Evolutionary conservation across 1,140 invertebrate genomes (phyloP).

Genomic region (Lucilia sericata): DNA sequence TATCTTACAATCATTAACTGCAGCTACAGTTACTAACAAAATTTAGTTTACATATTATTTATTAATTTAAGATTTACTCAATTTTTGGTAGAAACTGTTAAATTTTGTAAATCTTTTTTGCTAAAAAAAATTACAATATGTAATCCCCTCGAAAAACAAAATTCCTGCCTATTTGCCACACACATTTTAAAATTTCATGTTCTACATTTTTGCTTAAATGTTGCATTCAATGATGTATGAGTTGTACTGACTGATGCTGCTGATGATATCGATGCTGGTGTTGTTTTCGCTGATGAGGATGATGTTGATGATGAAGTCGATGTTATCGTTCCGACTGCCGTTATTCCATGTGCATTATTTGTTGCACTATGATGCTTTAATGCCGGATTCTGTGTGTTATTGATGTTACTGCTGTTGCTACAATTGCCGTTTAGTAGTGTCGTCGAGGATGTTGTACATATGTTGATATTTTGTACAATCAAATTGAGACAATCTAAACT

Average conservation of each 20-base stretch:
- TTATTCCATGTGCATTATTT: background rate
- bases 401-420: conserved; percentile 15
- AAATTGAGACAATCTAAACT: conserved; percentile 75
- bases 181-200: conserved; percentile 52
- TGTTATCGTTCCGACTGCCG: background rate
- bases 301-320: too few species aligned
- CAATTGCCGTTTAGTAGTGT: conserved; percentile 6
- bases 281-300: background rate
- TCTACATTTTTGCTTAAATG: conserved; percentile 64
- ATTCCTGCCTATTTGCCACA: background rate
- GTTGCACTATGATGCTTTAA: background rate
- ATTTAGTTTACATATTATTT: background rate
- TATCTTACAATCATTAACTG: background rate
- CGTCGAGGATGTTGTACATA: conserved; percentile 53
- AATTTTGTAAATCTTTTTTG: background rate
- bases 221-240: conserved; percentile 55
- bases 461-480: conserved; percentile 76
- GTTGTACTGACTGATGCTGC: conserved; percentile 37
- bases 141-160: background rate
- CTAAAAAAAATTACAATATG: background rate
- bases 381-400: background rate
- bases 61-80: background rate
- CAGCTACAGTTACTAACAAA: background rate
- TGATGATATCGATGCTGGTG: conserved; percentile 39
- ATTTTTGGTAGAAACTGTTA: background rate